Conservation (phyloP, 2,888 invertebrate genomes). For the Sinodicranocentrus sp. region DNA sequence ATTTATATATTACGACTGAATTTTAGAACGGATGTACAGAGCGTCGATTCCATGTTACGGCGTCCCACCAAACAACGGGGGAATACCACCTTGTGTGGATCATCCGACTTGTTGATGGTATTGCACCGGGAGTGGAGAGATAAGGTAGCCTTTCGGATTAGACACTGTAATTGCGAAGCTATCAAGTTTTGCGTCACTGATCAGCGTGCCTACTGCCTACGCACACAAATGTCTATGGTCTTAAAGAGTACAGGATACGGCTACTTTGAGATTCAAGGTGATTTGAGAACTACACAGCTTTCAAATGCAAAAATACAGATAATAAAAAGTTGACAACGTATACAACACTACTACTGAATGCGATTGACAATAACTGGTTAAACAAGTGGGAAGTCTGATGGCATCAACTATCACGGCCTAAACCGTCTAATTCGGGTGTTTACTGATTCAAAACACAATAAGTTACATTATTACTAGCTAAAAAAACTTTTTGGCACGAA, state of each 20-base stretch:
- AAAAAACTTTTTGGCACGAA: not conserved
- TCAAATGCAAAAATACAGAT: constrained; percentile 16
- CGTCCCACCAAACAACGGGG: too few species aligned
- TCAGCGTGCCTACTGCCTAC: constrained; percentile 31
- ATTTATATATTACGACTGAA: too few species aligned
- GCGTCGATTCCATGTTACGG: not conserved
- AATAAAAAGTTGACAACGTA: constrained; percentile 17
- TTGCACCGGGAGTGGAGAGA: not conserved
- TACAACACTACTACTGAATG: constrained; percentile 23
- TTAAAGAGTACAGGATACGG: not conserved
- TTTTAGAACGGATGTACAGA: not conserved
- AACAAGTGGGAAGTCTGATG: constrained; percentile 5
- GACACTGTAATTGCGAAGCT: constrained; percentile 6
- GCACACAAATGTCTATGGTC: constrained; percentile 19
- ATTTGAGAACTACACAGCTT: constrained; percentile 7
- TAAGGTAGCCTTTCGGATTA: too few species aligned
- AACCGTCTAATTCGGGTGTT: not conserved
- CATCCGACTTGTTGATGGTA: too few species aligned
- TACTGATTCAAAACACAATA: not conserved
- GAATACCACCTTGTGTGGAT: too few species aligned
- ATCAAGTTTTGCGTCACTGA: constrained; percentile 16
- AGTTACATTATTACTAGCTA: not conserved
- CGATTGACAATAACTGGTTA: constrained; percentile 18
- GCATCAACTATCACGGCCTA: constrained; percentile 16
- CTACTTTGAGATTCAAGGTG: constrained; percentile 17